phyloP scores from a whole-genome alignment of 2,797 vertebrate genomes.

The Crossoptilon crossoptilon region DNA sequence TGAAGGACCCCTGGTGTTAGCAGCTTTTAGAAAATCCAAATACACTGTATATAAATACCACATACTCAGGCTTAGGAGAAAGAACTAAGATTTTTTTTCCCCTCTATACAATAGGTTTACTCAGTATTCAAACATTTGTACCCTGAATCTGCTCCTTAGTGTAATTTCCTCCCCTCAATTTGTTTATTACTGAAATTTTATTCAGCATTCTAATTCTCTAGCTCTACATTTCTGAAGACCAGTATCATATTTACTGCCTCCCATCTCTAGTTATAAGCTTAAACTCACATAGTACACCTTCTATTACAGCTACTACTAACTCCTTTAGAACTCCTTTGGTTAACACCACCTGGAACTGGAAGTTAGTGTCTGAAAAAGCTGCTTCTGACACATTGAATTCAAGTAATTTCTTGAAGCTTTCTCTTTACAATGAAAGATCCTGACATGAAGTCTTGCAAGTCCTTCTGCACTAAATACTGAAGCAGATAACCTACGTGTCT shows the following conservation, averaged over 20 bases:
- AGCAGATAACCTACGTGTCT: not conserved
- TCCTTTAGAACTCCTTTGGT: not conserved
- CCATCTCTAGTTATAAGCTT: not conserved
- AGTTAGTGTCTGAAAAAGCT: not conserved
- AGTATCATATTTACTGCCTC: not conserved
- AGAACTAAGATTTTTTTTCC: not conserved
- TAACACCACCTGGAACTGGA: accelerated
- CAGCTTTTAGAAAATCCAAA: not conserved
- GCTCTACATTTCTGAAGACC: not conserved
- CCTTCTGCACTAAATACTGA: not conserved
- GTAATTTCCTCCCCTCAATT: not conserved
- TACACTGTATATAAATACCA: not conserved
- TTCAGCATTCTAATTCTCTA: not conserved
- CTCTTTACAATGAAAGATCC: not conserved
- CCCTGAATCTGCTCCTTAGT: not conserved
- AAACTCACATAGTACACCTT: not conserved
- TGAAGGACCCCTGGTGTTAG: not conserved
- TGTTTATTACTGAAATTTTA: not conserved
- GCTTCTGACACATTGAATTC: not conserved
- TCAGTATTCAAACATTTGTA: not conserved
- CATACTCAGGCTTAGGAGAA: not conserved
- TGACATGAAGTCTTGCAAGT: accelerated
- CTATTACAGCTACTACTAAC: not conserved
- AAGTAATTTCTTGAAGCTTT: not conserved
- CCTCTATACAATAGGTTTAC: not conserved